Evolutionary conservation across 1,140 invertebrate genomes (phyloP).

Genomic region (Macrosteles quadrilineatus): DNA sequence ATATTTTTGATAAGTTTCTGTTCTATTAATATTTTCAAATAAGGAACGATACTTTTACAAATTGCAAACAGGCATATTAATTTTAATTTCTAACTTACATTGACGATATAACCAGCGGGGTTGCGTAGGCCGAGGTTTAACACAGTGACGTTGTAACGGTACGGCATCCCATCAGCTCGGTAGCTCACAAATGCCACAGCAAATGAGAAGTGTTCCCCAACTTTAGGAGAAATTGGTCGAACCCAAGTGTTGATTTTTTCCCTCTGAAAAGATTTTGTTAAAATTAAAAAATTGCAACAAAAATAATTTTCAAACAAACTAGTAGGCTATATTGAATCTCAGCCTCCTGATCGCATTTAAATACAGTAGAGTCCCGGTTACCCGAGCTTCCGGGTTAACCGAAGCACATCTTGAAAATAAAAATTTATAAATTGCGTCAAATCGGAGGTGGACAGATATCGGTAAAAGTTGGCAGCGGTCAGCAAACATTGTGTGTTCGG

Average conservation of each 20-base stretch:
- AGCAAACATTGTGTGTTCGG: too few relatives aligned
- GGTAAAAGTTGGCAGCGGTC: too few relatives aligned
- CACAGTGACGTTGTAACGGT: slow-evolving; percentile 55
- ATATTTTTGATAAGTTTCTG: too few relatives aligned
- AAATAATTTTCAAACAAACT: too few relatives aligned
- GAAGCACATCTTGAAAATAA: neutral
- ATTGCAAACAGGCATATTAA: too few relatives aligned
- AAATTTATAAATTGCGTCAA: too few relatives aligned
- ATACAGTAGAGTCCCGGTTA: neutral
- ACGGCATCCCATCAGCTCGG: slow-evolving; percentile 61
- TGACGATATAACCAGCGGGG: slow-evolving; percentile 76
- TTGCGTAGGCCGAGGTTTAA: slow-evolving; percentile 74
- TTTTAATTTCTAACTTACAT: slow-evolving; percentile 69
- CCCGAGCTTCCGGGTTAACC: neutral
- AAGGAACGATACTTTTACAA: too few relatives aligned
- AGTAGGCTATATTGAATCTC: too few relatives aligned
- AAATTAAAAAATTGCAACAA: too few relatives aligned
- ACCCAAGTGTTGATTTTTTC: slow-evolving; percentile 55
- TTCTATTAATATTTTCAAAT: too few relatives aligned
- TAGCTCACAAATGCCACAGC: slow-evolving; percentile 59
- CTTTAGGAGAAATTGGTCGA: slow-evolving; percentile 51
- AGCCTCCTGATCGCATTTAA: too few relatives aligned
- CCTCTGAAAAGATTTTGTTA: slow-evolving; percentile 47
- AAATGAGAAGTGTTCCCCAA: slow-evolving; percentile 51
- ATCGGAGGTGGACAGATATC: too few relatives aligned